Evolutionary conservation across 2,113 vertebrate genomes (phyloP).

Genomic region (Tamias sibiricus): DNA sequence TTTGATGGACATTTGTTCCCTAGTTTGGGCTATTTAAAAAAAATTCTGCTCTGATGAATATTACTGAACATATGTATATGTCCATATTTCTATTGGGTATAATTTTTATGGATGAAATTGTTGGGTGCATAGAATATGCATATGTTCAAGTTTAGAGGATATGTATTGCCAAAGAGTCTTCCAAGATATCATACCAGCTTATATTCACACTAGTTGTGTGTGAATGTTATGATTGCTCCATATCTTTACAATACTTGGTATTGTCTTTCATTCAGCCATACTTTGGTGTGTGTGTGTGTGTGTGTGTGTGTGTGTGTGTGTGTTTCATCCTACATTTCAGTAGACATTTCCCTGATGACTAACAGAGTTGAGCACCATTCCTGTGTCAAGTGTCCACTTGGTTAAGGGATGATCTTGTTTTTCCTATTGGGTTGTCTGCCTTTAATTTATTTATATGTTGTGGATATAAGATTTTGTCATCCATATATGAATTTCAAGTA

Average conservation of each 20-base stretch:
- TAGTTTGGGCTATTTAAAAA: background rate
- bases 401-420: background rate
- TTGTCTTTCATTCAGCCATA: constrained; percentile 5
- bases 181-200: background rate
- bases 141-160: constrained; percentile 22
- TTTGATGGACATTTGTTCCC: background rate
- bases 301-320: too few species aligned
- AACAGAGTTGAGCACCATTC: background rate
- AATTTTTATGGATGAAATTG: background rate
- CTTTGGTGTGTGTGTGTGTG: background rate
- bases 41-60: background rate
- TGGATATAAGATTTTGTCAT: background rate
- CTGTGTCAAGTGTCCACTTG: background rate
- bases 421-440: background rate
- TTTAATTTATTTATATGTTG: constrained; percentile 4
- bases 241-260: background rate
- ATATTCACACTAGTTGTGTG: background rate
- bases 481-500: background rate
- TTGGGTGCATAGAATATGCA: background rate
- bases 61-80: background rate
- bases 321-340: background rate
- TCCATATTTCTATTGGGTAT: background rate
- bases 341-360: background rate
- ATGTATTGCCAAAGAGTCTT: background rate
- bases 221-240: background rate